Conservation (phyloP, 2,113 vertebrate species). For the Zosterops hypoxanthus region DNA sequence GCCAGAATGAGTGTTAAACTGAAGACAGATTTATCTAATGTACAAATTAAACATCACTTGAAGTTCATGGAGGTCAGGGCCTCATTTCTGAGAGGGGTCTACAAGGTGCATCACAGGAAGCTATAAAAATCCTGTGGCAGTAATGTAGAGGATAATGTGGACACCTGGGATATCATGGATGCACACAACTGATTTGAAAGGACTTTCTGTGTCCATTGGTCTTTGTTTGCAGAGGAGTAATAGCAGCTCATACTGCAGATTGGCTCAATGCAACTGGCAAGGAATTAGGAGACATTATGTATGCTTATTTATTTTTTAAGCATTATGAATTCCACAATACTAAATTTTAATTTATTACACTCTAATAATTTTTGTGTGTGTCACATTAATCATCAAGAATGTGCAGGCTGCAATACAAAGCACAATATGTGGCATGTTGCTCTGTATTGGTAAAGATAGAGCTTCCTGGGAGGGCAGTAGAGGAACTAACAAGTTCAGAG, state of each 20-base stretch:
- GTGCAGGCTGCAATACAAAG: background rate
- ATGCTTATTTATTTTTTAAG: background rate
- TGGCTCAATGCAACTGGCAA: background rate
- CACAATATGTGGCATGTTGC: background rate
- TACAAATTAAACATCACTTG: background rate
- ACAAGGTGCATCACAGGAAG: background rate
- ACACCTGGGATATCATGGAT: background rate
- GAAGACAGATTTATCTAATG: background rate
- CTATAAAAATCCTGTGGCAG: background rate
- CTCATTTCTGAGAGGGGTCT: background rate
- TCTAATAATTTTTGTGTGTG: background rate
- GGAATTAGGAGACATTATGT: background rate
- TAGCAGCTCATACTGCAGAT: background rate
- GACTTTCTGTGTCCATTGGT: background rate
- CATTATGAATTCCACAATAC: background rate
- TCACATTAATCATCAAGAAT: background rate
- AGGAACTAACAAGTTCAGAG: background rate
- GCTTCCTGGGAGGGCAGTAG: background rate
- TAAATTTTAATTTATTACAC: background rate
- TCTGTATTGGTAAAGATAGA: background rate
- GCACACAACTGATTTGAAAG: background rate
- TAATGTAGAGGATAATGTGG: accelerated
- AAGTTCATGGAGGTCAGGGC: background rate
- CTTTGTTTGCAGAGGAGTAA: background rate
- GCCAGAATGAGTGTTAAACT: background rate